Evolutionary conservation across 2,888 invertebrate genomes (phyloP), one percentile per base, ranked within the genome.

Genomic region (Leucophenga montana): DNA sequence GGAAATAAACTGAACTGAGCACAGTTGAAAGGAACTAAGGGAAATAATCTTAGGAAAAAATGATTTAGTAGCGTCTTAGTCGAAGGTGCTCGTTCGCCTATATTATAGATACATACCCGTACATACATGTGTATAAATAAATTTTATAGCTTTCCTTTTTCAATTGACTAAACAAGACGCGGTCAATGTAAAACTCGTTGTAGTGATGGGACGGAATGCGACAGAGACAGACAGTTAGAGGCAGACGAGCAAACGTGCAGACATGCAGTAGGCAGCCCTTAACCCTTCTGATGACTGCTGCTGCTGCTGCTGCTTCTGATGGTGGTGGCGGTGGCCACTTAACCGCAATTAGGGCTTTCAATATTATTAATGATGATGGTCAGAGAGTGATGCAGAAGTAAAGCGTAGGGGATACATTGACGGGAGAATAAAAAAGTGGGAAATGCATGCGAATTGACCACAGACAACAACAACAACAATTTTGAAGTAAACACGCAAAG

Each of bases 321-420:
- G 72, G 78, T 81, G 16, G 6, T 80, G 78, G 44, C 46, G 46
- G 6, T 64, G 80, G 81, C 79, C 81, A 82, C 81, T 82, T 82
- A 82, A 80, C 74, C 80, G 82, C 83, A 82, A 82, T 82, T 82
- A 82, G 81, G 81, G 80, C 81, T 83, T 82, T 82, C 81, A 82
- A 82, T 82, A 82, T 82, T 82, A 82, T 82, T 83, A 82, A 82
- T 82, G 82, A 82, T 82, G 81, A 83, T 80, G 83, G 83, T 82
- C 78, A 66, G 53, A 54, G 53, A 46, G 53, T 18, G 50, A 16
- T n/a, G 50, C 27, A 27, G 27, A 20, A 27, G 56, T 22, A 20
- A 16, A 61, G 11, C 14, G 44, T 61, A 39, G 61, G 22, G 16
- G n/a, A 57, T 11, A 27, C 14, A 57, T 18, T 27, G 9, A 57